Evolutionary conservation across 2,113 vertebrate genomes (phyloP), one percentile per base, ranked within the genome.

Genomic region (Amphilophus citrinellus): DNA sequence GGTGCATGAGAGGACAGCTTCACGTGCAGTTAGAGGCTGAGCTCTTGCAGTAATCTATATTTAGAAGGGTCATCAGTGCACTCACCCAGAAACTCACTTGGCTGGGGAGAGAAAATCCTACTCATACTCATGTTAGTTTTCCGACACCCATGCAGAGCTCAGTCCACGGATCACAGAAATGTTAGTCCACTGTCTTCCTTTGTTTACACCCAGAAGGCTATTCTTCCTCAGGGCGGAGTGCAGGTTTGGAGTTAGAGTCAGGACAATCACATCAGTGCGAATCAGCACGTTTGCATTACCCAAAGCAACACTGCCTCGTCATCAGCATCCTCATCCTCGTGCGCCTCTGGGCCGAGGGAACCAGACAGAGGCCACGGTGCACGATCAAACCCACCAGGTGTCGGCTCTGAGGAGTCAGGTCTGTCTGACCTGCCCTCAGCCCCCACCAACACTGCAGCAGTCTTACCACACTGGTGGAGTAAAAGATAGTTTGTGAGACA

Each of bases 271-370:
- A 88, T 53, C 92, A 47, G 17, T 10, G 7, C 63, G 47, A 86
- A 30, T 65, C 35, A 61, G 61, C 83, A 71, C 81, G 17, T 58
- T 80, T 27, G 50, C 27, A 88, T 96, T 96, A 96, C 96, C 96
- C 94, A 96, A 77, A 96, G 92, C 83, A 95, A 91, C 78, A 87
- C 93, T 1, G 89, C 90, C 59, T 96, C 94, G 11, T 96, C 95
- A 86, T 96, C 95, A 20, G 81, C 90, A 56, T 94, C 92, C 62
- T 92, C 93, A 6, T 94, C 89, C 58, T 86, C 88, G 11, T 66
- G 83, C 59, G 78, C 88, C 68, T 77, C 83, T 27, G 87, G 77
- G 82, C 76, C 44, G 75, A 91, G 73, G 85, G 88, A 83, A 30
- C 86, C 68, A 7, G 83, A 80, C 35, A 56, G 80, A 61, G 80